phyloP scores from a whole-genome alignment of 2,888 invertebrate genomes.

The Cryptocephalus moraei region DNA sequence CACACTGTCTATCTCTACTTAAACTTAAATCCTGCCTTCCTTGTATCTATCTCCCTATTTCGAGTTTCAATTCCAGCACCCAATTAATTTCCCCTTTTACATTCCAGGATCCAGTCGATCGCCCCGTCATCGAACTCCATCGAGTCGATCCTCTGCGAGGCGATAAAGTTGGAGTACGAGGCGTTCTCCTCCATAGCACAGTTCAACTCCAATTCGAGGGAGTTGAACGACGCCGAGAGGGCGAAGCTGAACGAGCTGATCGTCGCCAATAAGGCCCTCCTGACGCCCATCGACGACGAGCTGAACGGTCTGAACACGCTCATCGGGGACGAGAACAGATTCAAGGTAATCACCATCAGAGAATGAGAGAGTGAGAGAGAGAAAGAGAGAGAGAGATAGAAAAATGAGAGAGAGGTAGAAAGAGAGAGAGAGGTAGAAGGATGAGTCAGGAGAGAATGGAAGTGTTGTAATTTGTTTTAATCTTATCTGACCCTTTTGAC shows the following conservation, averaged over 20 bases:
- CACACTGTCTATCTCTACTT: no score
- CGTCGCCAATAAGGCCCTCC: conserved; percentile 74
- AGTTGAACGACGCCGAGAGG: conserved; percentile 71
- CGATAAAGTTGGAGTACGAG: conserved; percentile 77
- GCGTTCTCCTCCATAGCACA: conserved; percentile 48
- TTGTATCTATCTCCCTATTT: no score
- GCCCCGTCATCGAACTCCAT: conserved; percentile 55
- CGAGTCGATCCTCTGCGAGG: conserved; percentile 75
- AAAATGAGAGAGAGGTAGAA: no score
- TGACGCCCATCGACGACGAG: conserved; percentile 78
- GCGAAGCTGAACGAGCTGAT: conserved; percentile 77
- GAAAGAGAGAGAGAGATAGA: no score
- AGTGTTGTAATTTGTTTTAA: no score
- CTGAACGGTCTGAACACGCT: conserved; percentile 56
- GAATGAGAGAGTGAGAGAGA: no score
- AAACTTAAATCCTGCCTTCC: no score
- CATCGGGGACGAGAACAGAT: conserved; percentile 53
- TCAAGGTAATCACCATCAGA: conserved; percentile 37
- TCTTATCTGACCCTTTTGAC: no score
- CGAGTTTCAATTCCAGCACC: no score
- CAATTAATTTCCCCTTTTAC: background rate
- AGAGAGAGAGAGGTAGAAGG: no score
- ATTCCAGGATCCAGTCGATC: conserved; percentile 39
- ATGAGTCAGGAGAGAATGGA: no score
- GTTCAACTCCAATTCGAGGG: conserved; percentile 50